These are phyloP conservation scores for Coleophora deauratella DNA, from an alignment of 2,888 invertebrate species.

Conservation along the genomic window DNA sequence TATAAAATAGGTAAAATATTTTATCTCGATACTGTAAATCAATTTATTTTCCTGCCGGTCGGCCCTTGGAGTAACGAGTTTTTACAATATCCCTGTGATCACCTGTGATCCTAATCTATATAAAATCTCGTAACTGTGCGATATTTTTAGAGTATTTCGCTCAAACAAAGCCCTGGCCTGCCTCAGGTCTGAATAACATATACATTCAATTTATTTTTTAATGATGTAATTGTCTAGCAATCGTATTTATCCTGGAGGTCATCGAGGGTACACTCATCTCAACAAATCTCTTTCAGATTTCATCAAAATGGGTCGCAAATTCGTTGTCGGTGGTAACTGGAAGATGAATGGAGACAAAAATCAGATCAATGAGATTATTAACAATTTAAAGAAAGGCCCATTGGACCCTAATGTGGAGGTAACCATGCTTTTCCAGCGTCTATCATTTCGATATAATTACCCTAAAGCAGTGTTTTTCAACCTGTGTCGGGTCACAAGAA, in stretches of 20 bases:
- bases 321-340: conserved; percentile 99
- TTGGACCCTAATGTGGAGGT: conserved; percentile 87
- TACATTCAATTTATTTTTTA: too few species aligned
- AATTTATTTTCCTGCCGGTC: too few species aligned
- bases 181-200: too few species aligned
- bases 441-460: not conserved
- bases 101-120: too few species aligned
- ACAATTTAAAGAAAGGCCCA: conserved; percentile 82
- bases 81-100: too few species aligned
- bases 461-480: not conserved
- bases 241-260: not conserved
- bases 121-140: too few species aligned
- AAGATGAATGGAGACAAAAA: conserved; percentile 98
- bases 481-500: too few species aligned
- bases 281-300: not conserved
- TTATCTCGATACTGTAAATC: too few species aligned
- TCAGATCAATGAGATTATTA: conserved; percentile 86
- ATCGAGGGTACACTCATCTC: not conserved
- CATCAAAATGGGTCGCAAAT: conserved; percentile 84
- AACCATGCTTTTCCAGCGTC: conserved; percentile 6
- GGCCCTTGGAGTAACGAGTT: too few species aligned
- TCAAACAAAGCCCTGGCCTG: not conserved
- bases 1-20: too few species aligned
- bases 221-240: not conserved
- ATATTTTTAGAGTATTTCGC: too few species aligned